Base-by-base conservation (phyloP, 2,797 vertebrate species). In the Characodon lateralis region DNA sequence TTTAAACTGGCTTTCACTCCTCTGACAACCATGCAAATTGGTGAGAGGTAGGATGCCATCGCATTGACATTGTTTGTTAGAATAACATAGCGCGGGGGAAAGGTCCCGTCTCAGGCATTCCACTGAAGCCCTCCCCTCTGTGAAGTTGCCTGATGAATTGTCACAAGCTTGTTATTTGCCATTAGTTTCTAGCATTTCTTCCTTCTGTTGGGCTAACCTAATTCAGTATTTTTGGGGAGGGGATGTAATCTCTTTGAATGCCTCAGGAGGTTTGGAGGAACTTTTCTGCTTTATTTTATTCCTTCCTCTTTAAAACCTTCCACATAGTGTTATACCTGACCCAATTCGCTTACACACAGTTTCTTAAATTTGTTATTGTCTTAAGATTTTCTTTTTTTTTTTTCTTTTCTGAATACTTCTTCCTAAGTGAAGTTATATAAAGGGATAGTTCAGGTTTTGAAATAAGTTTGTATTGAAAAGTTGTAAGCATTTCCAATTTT, bases 1-100 rank as follows among this genome's bases (percentile, higher is more conserved):
- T 96, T 96, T 95, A 96, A 96, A 96, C 94, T 94, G 91, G 93
- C 95, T 95, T 95, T 96, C 96, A 95, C 89, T 93, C 89, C 91
- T 87, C 90, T 96, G 96, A 96, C 95, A 96, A 94, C 93, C 96
- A 94, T 96, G 94, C 94, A 96, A 96, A 96, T 96, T 94, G 93
- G 92, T 95, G 91, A 92, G 95, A 96, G 95, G 95, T 96, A 94
- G 95, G 95, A 95, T 96, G 95, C 94, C 95, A 95, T 95, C 94
- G 95, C 92, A 93, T 91, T 95, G 94, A 94, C 95, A 95, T 93
- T 96, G 95, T 95, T 95, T 96, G 95, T 95, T 95, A 93, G 94
- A 95, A 94, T 93, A 95, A 95, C 95, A 95, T 84, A 92, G 95
- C 82, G 82, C 86, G 92, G 94, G 93, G 93, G 92, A 93, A 94